phyloP scores from a whole-genome alignment of 2,113 vertebrate genomes.

The Chunga burmeisteri region DNA sequence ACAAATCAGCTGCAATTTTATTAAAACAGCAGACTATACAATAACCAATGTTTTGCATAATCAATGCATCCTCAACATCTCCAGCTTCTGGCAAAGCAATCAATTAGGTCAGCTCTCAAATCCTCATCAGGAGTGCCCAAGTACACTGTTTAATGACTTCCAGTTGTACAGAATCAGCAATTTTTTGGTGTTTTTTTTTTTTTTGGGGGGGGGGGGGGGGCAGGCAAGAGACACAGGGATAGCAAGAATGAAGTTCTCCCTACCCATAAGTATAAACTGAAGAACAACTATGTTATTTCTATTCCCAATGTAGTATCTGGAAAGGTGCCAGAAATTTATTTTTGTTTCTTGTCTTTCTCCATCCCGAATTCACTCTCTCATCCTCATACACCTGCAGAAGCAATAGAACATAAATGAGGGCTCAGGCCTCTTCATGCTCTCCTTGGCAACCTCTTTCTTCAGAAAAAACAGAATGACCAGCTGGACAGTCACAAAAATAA shows the following conservation, averaged over 20 bases:
- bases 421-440: background rate
- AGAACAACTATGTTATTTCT: background rate
- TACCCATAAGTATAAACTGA: background rate
- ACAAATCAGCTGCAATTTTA: background rate
- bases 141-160: background rate
- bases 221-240: background rate
- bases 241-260: background rate
- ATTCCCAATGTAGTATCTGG: background rate
- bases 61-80: background rate
- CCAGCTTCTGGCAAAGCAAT: background rate
- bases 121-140: background rate
- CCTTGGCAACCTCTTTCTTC: background rate
- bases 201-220: fast-evolving
- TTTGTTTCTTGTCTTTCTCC: background rate
- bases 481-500: background rate
- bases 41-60: background rate
- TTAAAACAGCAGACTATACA: background rate
- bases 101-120: conserved; percentile 6
- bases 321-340: background rate
- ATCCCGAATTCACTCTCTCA: background rate
- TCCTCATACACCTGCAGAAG: background rate
- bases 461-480: background rate
- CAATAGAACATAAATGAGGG: background rate
- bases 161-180: background rate
- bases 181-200: background rate